Conservation (phyloP, 2,888 invertebrate genomes). For the Seladonia tumulorum region DNA sequence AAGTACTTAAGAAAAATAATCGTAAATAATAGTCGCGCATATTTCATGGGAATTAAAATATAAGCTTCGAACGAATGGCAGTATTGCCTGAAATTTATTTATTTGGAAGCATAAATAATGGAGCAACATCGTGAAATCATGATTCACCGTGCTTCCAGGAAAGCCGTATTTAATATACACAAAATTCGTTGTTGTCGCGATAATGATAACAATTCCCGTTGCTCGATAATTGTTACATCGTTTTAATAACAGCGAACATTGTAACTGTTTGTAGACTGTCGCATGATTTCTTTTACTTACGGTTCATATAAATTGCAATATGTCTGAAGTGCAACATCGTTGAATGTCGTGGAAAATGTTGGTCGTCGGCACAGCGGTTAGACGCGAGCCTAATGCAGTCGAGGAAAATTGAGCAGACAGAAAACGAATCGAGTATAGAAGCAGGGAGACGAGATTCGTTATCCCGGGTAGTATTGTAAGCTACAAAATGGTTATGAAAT, state of each 20-base stretch:
- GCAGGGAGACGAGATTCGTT: not conserved
- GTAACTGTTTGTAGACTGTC: not conserved
- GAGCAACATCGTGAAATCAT: not conserved
- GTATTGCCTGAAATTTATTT: not conserved
- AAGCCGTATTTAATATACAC: too few relatives aligned
- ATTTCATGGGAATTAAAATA: too few relatives aligned
- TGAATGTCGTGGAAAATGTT: not conserved
- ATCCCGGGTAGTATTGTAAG: not conserved
- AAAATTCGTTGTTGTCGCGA: not conserved
- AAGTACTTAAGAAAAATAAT: too few relatives aligned
- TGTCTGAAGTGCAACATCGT: too few relatives aligned
- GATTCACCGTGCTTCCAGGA: not conserved
- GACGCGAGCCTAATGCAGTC: not conserved
- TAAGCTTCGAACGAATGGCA: not conserved
- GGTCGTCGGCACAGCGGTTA: not conserved
- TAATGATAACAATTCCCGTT: not conserved
- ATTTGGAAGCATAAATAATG: not conserved
- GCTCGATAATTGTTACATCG: not conserved
- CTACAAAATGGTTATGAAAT: slow-evolving; percentile 39
- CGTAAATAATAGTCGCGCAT: too few relatives aligned
- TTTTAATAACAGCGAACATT: not conserved
- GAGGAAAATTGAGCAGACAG: not conserved
- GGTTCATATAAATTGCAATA: too few relatives aligned
- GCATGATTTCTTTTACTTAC: not conserved
- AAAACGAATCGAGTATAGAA: not conserved